Evolutionary conservation across 2,797 vertebrate genomes (phyloP).

Genomic region (Sebastes minor): DNA sequence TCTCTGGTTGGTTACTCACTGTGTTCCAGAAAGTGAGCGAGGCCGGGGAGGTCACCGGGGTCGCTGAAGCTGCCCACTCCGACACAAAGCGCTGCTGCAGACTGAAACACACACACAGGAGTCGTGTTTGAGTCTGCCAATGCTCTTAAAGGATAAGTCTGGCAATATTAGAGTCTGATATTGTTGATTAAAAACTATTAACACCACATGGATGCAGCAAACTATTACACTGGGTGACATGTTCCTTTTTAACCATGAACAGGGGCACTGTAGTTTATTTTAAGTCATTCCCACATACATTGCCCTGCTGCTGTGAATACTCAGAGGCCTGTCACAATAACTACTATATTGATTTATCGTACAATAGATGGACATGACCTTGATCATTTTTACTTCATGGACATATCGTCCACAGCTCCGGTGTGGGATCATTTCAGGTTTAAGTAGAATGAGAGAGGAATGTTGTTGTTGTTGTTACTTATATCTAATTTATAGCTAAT

Average conservation of each 20-base stretch:
- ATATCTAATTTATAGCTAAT: too few species aligned
- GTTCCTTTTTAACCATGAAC: too few species aligned
- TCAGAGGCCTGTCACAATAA: accelerated
- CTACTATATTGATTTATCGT: too few species aligned
- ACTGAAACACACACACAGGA: conserved; percentile 80
- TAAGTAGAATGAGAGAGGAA: too few species aligned
- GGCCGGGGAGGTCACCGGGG: conserved; percentile 93
- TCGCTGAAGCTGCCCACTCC: conserved; percentile 97
- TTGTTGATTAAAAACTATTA: too few species aligned
- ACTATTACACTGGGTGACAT: too few species aligned
- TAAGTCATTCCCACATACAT: neutral
- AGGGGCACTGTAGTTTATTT: neutral
- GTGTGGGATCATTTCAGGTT: too few species aligned
- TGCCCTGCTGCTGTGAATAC: neutral
- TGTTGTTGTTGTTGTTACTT: too few species aligned
- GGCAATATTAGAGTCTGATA: neutral
- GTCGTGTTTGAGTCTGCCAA: neutral
- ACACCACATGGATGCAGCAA: too few species aligned
- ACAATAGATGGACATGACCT: too few species aligned
- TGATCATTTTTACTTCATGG: neutral
- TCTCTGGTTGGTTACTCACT: conserved; percentile 84
- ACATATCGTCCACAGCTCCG: too few species aligned
- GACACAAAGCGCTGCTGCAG: conserved; percentile 94
- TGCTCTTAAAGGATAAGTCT: neutral
- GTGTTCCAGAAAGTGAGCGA: conserved; percentile 98